These are phyloP conservation scores for Azemiops feae DNA, from an alignment of 2,113 vertebrate species.

Conservation along the genomic window DNA sequence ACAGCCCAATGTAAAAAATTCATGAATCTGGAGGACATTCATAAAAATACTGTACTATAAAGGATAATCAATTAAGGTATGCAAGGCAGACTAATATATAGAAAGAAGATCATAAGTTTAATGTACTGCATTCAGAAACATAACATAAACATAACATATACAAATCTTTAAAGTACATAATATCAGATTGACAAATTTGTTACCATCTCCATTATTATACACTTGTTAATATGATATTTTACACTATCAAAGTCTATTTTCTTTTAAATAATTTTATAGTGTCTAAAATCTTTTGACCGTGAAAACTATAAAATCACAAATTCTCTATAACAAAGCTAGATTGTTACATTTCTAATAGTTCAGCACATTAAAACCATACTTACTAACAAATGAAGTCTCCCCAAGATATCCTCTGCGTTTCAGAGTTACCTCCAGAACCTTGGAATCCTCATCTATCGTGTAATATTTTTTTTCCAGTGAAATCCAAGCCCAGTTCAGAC, in stretches of 20 bases:
- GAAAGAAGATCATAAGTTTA: background rate
- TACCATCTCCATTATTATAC: background rate
- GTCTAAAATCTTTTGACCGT: background rate
- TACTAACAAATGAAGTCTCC: conserved; percentile 84
- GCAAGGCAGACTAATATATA: background rate
- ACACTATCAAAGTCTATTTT: background rate
- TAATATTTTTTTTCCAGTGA: conserved; percentile 82
- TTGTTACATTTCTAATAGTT: background rate
- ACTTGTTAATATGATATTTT: background rate
- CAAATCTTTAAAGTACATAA: background rate
- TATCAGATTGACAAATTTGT: background rate
- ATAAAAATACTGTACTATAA: background rate
- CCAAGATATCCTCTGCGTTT: conserved; percentile 77
- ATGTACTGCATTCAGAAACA: background rate
- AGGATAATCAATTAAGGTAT: background rate
- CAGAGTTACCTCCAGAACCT: conserved; percentile 79
- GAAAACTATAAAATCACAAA: background rate
- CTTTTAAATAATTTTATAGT: background rate
- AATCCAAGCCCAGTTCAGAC: conserved; percentile 86
- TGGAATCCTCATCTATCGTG: conserved; percentile 78
- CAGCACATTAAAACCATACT: conserved; percentile 55
- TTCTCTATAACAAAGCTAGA: background rate
- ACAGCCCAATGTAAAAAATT: background rate
- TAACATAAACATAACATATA: background rate
- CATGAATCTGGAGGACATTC: background rate